Conservation (phyloP, 2,888 invertebrate species). For the Napeogenes sylphis region DNA sequence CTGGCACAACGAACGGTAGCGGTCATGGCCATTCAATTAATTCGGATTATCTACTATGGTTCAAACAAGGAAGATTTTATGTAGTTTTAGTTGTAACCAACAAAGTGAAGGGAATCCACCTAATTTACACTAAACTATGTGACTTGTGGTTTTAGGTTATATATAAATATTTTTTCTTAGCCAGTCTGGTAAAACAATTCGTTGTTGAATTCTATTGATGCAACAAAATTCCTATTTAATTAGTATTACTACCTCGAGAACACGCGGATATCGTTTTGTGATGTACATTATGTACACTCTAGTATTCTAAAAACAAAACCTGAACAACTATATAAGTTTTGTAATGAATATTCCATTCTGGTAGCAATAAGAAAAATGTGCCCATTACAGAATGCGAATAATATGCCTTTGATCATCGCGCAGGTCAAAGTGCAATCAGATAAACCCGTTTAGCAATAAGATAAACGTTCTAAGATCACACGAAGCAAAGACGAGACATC, state of each 20-base stretch:
- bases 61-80: background rate
- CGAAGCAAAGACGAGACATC: too few species aligned
- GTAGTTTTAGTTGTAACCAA: too few species aligned
- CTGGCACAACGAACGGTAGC: constrained; percentile 34
- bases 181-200: too few species aligned
- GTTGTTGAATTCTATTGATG: too few species aligned
- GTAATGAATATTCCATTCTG: constrained; percentile 28
- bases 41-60: constrained; percentile 21
- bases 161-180: too few species aligned
- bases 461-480: too few species aligned
- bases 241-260: background rate
- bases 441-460: constrained; percentile 13
- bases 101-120: too few species aligned
- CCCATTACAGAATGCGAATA: constrained; percentile 30
- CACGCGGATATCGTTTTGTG: constrained; percentile 9
- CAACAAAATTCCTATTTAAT: too few species aligned
- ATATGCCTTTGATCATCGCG: constrained; percentile 26
- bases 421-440: constrained; percentile 38
- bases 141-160: too few species aligned
- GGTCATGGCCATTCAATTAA: constrained; percentile 31
- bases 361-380: constrained; percentile 19
- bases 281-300: constrained; percentile 11
- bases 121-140: too few species aligned
- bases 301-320: constrained; percentile 18
- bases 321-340: constrained; percentile 16